phyloP scores from a whole-genome alignment of 2,113 vertebrate genomes.

The Pelecanus crispus region DNA sequence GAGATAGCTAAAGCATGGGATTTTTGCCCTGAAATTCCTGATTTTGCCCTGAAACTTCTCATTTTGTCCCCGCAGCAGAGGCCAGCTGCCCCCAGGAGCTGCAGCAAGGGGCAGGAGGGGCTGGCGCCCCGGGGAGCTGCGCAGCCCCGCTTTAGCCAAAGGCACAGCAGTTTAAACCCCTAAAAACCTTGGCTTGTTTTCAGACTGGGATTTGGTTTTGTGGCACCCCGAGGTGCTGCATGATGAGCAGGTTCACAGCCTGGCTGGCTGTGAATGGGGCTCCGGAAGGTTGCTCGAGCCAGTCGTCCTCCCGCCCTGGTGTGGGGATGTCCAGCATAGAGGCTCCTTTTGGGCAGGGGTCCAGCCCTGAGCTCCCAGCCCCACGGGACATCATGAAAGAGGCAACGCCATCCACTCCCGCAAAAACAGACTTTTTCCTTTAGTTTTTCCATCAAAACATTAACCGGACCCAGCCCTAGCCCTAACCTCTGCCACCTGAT shows the following conservation, averaged over 20 bases:
- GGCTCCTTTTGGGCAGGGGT: not conserved
- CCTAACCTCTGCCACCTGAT: not conserved
- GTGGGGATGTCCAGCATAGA: not conserved
- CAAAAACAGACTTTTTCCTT: not conserved
- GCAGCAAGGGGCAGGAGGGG: not conserved
- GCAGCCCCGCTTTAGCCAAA: rapidly evolving
- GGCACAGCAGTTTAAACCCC: not conserved
- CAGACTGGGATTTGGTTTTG: too few species aligned
- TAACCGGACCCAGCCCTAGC: not conserved
- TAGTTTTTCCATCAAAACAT: not conserved
- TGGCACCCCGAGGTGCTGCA: rapidly evolving
- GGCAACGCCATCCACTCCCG: not conserved
- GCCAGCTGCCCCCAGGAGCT: not conserved
- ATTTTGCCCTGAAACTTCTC: not conserved
- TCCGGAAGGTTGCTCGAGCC: not conserved
- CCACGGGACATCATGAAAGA: not conserved
- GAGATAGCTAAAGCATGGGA: not conserved
- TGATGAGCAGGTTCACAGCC: not conserved
- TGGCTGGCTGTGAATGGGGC: too few species aligned
- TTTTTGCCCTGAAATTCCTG: not conserved
- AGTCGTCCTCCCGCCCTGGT: rapidly evolving
- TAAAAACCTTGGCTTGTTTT: not conserved
- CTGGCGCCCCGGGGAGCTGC: rapidly evolving
- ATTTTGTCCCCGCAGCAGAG: not conserved
- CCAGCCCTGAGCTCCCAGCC: not conserved